Base-by-base conservation (phyloP, 2,113 vertebrate species). In the Acrocephalus arundinaceus region DNA sequence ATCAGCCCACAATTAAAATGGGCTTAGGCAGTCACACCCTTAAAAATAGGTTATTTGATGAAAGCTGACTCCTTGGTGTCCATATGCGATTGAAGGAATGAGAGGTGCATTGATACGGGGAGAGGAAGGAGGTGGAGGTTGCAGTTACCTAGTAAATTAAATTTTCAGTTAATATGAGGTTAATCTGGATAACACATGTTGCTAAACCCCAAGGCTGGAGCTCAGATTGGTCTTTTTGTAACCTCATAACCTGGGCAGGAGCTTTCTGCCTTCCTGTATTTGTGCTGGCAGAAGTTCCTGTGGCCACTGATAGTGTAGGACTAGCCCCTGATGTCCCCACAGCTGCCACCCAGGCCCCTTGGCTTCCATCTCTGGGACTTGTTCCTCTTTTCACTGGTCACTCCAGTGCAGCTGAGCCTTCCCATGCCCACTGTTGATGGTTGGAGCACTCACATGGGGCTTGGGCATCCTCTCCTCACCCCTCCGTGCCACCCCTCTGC, bases 381-480 rank as follows among this genome's bases (percentile, higher is more conserved):
- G 13, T 46, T 79, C 27, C 18, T 58, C n/a, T 74, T 41, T 31
- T 51, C 16, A 59, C 1, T 16, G 24, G 41, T 62, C 19, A 12
- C 52, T 20, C 3, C 43, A 16, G 7, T 39, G 28, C 68, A 74
- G 35, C 35, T 75, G 57, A 67, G 35, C 82, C 25, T 93, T 73
- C 9, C 18, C 0, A 1, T 55, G n/a, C 25, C 35, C 5, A 0
- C 23, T 43, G 5, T 70, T 66, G 0, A 0, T 33, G 51, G 18
- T 2, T 5, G 3, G 61, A 92, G 23, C 3, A 4, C 63, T 79
- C n/a, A 24, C 45, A 9, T 0, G 0, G 33, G 1, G 0, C 22
- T 10, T 55, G 39, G 45, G 33, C 35, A 24, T 79, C 28, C 45
- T 67, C 23, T 81, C 67, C 48, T 90, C 33, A 25, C 31, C 16